A percentile compares a stretch with the other conserved stretches of the same genome.
These are phyloP conservation scores for Mustelus asterias DNA, from an alignment of 2,113 vertebrate species.

Conservation along the genomic window DNA sequence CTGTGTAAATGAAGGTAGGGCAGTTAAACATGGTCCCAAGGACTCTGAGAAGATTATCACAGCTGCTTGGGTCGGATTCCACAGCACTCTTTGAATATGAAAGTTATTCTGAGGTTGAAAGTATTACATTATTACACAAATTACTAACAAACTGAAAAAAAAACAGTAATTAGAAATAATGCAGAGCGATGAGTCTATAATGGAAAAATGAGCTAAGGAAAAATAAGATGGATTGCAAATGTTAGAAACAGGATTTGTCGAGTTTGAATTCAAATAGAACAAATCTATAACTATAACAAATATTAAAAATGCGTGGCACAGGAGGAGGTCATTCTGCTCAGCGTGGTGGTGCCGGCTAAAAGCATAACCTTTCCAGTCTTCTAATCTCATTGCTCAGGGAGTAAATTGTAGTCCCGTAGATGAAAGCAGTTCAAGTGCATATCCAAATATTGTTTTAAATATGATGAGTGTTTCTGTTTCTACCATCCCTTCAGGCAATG, in stretches of 20 bases:
- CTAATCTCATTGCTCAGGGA: no score
- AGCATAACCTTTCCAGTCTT: no score
- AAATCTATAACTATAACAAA: background rate
- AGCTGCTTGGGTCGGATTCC: background rate
- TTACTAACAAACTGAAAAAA: background rate
- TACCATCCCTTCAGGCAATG: no score
- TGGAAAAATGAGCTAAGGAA: background rate
- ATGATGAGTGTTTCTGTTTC: no score
- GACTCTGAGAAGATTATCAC: background rate
- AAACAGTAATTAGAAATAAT: background rate
- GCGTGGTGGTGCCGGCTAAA: no score
- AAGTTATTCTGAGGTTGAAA: background rate
- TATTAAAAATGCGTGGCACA: no score
- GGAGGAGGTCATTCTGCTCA: no score
- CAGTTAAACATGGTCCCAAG: no score
- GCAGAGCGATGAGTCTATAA: background rate
- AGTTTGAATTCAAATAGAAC: background rate
- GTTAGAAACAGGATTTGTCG: background rate
- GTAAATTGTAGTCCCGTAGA: no score
- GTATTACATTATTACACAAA: background rate
- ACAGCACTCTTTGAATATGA: background rate
- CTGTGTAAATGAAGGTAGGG: no score
- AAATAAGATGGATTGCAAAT: background rate
- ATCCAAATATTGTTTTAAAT: no score
- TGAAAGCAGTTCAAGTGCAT: no score